Conservation (phyloP, 35 echinoderm and acorn worm species). For the Acanthaster planci region DNA sequence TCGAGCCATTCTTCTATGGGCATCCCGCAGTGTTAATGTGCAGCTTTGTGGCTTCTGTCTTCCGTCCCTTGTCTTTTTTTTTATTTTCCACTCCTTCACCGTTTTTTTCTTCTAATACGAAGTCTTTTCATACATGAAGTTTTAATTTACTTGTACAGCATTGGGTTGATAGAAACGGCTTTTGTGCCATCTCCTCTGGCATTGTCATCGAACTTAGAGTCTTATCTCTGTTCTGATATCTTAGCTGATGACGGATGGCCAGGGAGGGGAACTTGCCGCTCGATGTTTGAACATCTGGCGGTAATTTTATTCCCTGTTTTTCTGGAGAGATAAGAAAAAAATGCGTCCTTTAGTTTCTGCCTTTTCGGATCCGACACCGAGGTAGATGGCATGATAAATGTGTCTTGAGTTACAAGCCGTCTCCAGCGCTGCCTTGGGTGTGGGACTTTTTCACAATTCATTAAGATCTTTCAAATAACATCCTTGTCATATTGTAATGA, state of each 20-base stretch:
- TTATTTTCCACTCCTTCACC: neutral
- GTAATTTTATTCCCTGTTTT: neutral
- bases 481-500: neutral
- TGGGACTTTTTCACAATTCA: constrained; percentile 8
- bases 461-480: constrained; percentile 24
- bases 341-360: neutral
- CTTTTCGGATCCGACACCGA: neutral
- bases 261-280: too few species aligned
- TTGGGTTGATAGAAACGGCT: too few species aligned
- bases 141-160: too few species aligned
- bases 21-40: too few species aligned
- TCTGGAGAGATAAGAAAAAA: neutral
- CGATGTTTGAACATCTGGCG: too few species aligned
- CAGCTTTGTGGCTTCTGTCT: too few species aligned
- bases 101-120: neutral
- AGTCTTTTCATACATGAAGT: too few species aligned
- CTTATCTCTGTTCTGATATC: too few species aligned
- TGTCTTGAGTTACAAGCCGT: neutral
- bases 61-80: neutral
- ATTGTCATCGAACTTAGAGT: too few species aligned
- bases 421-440: neutral
- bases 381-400: neutral
- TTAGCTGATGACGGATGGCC: too few species aligned
- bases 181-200: too few species aligned
- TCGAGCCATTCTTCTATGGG: too few species aligned